phyloP scores from a whole-genome alignment of 2,113 vertebrate species.

The Erythrolamprus reginae region DNA sequence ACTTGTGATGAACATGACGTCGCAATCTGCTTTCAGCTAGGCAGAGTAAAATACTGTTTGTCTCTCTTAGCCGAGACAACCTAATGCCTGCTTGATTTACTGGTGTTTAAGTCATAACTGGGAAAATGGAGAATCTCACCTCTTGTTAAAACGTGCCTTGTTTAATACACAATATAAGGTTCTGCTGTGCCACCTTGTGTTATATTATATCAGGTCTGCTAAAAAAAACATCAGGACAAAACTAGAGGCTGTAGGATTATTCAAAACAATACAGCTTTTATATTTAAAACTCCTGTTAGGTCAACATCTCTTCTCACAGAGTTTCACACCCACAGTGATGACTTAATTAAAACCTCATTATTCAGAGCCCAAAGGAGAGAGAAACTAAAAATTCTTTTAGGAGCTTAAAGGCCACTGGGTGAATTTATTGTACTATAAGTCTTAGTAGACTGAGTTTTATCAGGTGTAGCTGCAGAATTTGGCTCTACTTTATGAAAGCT shows the following conservation, averaged over 20 bases:
- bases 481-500: not conserved
- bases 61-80: constrained; percentile 18
- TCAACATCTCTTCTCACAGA: not conserved
- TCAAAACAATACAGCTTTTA: constrained; percentile 15
- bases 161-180: constrained; percentile 46
- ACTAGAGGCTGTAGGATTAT: constrained; percentile 35
- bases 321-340: constrained; percentile 16
- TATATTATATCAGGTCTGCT: constrained; percentile 51
- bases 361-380: not conserved
- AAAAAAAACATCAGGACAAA: constrained; percentile 30
- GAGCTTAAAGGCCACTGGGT: not conserved
- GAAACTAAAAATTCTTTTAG: not conserved
- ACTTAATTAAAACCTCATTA: constrained; percentile 21
- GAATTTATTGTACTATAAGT: not conserved
- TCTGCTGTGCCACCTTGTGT: constrained; percentile 73
- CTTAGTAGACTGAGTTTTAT: not conserved
- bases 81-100: constrained; percentile 43
- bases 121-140: constrained; percentile 47
- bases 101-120: constrained; percentile 4
- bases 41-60: constrained; percentile 3
- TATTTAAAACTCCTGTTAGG: not conserved
- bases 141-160: constrained; percentile 49
- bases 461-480: not conserved
- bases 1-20: not conserved
- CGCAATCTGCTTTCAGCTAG: not conserved